These are phyloP conservation scores for Trachythela sp. DNA, from an alignment of 64 coral and sea anemone species.

Conservation along the genomic window DNA sequence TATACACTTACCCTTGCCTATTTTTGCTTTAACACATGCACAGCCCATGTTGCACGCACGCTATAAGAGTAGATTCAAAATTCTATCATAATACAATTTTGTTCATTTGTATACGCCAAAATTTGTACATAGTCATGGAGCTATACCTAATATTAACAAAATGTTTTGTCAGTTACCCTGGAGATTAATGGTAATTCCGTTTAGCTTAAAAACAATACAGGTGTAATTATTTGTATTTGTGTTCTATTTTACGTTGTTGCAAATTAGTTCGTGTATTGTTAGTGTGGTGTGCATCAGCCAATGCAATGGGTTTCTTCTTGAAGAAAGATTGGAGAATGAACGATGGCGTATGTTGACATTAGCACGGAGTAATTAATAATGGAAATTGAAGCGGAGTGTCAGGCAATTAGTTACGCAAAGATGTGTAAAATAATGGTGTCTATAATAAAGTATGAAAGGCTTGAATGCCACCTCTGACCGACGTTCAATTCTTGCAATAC, in stretches of 20 bases:
- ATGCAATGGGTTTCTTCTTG: background rate
- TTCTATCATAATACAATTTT: too few relatives aligned
- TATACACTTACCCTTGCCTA: background rate
- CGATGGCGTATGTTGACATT: background rate
- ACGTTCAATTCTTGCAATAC: too few relatives aligned
- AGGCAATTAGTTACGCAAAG: too few relatives aligned
- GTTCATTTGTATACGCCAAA: too few relatives aligned
- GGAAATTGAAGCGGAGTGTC: too few relatives aligned
- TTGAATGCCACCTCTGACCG: too few relatives aligned
- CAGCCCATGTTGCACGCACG: background rate
- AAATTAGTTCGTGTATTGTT: background rate
- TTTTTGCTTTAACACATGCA: background rate
- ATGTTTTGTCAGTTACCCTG: background rate
- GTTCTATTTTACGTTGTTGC: background rate
- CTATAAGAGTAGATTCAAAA: too few relatives aligned
- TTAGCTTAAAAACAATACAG: background rate
- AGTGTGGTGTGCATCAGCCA: background rate
- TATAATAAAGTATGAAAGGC: too few relatives aligned
- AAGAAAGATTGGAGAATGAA: background rate
- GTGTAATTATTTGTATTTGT: background rate
- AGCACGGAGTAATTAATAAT: background rate
- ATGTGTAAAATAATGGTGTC: background rate
- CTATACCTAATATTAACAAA: background rate
- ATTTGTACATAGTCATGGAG: too few relatives aligned
- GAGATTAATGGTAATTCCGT: background rate